Conservation (phyloP, 1,140 invertebrate genomes). For the Drosophila elegans region DNA sequence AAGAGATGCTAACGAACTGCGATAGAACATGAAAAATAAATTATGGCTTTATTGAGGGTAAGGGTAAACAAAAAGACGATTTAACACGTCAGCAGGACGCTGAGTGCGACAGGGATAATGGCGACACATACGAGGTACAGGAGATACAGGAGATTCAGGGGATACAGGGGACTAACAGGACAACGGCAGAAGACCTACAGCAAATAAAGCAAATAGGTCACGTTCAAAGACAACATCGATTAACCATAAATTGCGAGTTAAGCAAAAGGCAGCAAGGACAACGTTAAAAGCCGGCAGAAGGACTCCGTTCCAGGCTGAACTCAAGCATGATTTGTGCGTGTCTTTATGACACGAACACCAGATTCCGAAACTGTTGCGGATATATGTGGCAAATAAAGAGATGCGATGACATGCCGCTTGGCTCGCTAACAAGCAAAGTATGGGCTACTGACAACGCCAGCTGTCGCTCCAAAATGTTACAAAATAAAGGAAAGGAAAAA, state of each 20-base stretch:
- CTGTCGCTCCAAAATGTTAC: slow-evolving; percentile 59
- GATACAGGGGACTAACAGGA: slow-evolving; percentile 14
- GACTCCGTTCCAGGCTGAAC: slow-evolving; percentile 41
- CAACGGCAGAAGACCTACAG: slow-evolving; percentile 47
- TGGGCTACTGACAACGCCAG: slow-evolving; percentile 57
- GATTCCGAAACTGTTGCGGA: slow-evolving; percentile 42
- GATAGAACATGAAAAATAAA: slow-evolving; percentile 82
- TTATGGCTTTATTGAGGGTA: slow-evolving; percentile 81
- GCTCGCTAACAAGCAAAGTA: slow-evolving; percentile 65
- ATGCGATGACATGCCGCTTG: slow-evolving; percentile 43
- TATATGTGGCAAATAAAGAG: slow-evolving; percentile 11
- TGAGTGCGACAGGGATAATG: slow-evolving; percentile 61
- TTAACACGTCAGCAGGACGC: slow-evolving; percentile 81
- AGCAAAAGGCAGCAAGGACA: slow-evolving; percentile 79
- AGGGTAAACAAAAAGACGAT: slow-evolving; percentile 83
- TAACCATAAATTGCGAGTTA: slow-evolving; percentile 84
- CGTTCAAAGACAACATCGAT: slow-evolving; percentile 84
- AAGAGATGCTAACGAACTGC: slow-evolving; percentile 62
- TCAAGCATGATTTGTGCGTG: slow-evolving; percentile 82
- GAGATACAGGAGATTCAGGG: neutral
- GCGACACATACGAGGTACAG: slow-evolving; percentile 40
- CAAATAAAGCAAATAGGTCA: slow-evolving; percentile 84
- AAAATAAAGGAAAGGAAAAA: slow-evolving; percentile 22
- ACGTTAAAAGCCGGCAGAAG: slow-evolving; percentile 25
- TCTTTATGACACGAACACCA: slow-evolving; percentile 75